These are phyloP conservation scores for Sminthurides aquaticus DNA, from an alignment of 2,888 invertebrate species.

Conservation along the genomic window DNA sequence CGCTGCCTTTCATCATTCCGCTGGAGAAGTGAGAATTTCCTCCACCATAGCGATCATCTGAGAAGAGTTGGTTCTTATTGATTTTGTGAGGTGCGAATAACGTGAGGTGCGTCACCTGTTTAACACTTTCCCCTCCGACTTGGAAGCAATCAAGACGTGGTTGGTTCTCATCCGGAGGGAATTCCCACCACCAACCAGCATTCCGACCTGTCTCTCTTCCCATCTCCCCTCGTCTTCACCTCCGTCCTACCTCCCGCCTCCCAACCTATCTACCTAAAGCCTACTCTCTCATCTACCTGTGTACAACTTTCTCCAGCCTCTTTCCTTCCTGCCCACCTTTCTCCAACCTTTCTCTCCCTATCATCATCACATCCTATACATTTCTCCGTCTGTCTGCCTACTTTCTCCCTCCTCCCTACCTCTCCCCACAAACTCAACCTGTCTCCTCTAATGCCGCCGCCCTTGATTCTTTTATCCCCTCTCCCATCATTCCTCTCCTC, in stretches of 20 bases:
- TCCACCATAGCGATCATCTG: not conserved
- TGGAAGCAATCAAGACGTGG: constrained; percentile 33
- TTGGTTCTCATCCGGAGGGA: constrained; percentile 32
- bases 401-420: constrained; percentile 1
- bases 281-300: no score
- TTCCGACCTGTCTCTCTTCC: not conserved
- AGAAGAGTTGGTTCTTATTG: constrained; percentile 27
- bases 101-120: constrained; percentile 39
- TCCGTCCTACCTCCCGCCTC: not conserved
- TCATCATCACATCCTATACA: no score
- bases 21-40: no score
- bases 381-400: not conserved
- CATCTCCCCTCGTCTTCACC: constrained; percentile 2
- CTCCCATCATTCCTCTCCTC: not conserved
- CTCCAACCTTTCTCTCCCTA: not conserved
- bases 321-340: no score
- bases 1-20: no score
- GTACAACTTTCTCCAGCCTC: no score
- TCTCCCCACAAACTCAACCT: no score
- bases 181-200: constrained; percentile 24
- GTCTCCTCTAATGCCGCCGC: not conserved
- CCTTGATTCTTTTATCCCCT: not conserved
- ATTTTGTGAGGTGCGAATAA: constrained; percentile 37
- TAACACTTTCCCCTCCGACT: constrained; percentile 35
- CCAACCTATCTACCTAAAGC: not conserved